A percentile compares a stretch with the other conserved stretches of the same genome.
phyloP scores from a whole-genome alignment of 2,797 vertebrate genomes.

The Masticophis lateralis region DNA sequence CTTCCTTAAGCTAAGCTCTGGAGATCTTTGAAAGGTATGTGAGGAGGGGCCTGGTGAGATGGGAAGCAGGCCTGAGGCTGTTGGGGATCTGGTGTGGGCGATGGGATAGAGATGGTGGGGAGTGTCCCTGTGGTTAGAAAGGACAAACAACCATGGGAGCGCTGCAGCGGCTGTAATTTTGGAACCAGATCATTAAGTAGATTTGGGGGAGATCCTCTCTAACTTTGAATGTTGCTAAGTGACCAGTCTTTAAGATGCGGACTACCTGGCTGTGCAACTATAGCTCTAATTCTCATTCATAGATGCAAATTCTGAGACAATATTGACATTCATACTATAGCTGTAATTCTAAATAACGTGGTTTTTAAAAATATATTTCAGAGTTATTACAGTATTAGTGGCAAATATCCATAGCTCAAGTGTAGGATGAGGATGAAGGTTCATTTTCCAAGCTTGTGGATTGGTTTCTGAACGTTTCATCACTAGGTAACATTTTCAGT shows the following conservation, averaged over 20 bases:
- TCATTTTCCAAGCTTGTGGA: no score
- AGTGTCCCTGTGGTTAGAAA: background rate
- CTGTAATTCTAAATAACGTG: no score
- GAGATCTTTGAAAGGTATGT: background rate
- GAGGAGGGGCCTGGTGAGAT: background rate
- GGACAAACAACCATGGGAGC: background rate
- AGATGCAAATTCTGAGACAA: background rate
- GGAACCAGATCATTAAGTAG: background rate
- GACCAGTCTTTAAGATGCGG: background rate
- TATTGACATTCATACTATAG: background rate
- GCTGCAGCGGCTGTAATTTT: background rate
- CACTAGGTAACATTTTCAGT: no score
- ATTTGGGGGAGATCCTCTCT: background rate
- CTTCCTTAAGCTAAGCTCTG: background rate
- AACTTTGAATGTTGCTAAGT: background rate
- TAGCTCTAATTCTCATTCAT: background rate
- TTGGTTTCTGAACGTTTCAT: no score
- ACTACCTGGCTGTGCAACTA: background rate
- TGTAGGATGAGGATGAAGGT: no score
- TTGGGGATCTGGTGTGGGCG: no score
- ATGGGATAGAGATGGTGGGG: background rate
- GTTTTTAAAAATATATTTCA: no score
- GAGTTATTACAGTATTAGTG: no score
- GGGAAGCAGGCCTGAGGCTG: background rate
- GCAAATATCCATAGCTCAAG: no score